Conservation (phyloP, 2,113 vertebrate species). For the Ranitomeya imitator region DNA sequence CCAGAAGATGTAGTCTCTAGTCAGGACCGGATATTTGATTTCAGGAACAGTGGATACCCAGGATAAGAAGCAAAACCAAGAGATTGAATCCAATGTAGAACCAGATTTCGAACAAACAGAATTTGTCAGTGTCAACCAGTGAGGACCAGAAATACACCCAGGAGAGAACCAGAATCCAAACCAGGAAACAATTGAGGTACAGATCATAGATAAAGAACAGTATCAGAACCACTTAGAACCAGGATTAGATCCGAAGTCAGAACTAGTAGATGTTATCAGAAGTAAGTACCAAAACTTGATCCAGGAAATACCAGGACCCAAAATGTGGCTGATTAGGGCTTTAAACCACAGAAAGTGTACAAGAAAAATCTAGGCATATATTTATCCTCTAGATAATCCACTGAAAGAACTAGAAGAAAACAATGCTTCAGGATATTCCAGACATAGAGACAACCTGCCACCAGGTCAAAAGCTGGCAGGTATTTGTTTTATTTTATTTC, state of each 20-base stretch:
- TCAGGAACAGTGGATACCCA: too few relatives aligned
- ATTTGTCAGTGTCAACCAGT: neutral
- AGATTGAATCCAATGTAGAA: neutral
- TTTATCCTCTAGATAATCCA: too few relatives aligned
- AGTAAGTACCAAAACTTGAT: neutral
- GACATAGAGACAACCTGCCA: too few relatives aligned
- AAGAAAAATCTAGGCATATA: too few relatives aligned
- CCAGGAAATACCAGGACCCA: neutral
- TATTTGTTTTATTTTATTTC: too few relatives aligned
- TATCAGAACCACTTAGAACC: neutral
- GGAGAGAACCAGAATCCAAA: neutral
- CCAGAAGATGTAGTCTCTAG: neutral
- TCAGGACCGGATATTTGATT: neutral
- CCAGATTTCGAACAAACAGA: neutral
- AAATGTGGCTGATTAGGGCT: neutral
- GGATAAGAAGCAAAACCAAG: neutral
- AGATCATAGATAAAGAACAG: neutral
- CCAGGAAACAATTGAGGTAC: neutral
- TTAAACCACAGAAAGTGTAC: neutral
- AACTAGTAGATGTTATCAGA: neutral
- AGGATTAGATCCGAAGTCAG: neutral
- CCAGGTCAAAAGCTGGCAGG: too few relatives aligned
- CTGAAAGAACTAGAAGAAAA: too few relatives aligned
- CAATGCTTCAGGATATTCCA: too few relatives aligned
- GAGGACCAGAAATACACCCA: neutral